These are phyloP conservation scores for Trochalopteron elliotii DNA, from an alignment of 2,113 vertebrate genomes.

Conservation along the genomic window DNA sequence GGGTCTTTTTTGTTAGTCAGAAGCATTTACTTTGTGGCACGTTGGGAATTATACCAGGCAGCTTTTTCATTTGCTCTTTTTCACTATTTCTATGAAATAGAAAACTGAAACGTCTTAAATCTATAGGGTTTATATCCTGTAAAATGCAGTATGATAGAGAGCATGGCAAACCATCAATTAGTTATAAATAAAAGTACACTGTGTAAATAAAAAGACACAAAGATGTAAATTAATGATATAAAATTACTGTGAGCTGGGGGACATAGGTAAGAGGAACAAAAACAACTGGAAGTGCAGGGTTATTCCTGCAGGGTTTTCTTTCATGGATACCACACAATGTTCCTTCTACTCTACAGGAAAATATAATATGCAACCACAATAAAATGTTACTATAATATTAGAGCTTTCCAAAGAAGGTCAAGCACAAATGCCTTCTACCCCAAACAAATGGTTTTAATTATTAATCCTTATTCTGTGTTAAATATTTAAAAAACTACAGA, in stretches of 20 bases:
- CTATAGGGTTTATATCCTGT: not conserved
- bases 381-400: not conserved
- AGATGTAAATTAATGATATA: not conserved
- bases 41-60: accelerated
- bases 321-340: accelerated
- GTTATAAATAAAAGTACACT: not conserved
- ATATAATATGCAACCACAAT: not conserved
- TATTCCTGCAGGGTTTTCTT: not conserved
- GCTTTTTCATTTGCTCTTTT: not conserved
- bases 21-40: not conserved
- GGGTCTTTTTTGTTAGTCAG: not conserved
- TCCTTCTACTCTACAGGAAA: not conserved
- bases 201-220: not conserved
- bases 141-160: not conserved
- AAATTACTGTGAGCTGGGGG: not conserved
- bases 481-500: not conserved
- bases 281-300: not conserved
- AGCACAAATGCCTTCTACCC: not conserved
- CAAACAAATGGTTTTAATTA: not conserved
- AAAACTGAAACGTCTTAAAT: not conserved
- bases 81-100: not conserved
- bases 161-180: not conserved
- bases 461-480: not conserved
- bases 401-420: not conserved
- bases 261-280: accelerated